Base-by-base conservation (phyloP, 2,113 vertebrate genomes). In the Varanus salvator region DNA sequence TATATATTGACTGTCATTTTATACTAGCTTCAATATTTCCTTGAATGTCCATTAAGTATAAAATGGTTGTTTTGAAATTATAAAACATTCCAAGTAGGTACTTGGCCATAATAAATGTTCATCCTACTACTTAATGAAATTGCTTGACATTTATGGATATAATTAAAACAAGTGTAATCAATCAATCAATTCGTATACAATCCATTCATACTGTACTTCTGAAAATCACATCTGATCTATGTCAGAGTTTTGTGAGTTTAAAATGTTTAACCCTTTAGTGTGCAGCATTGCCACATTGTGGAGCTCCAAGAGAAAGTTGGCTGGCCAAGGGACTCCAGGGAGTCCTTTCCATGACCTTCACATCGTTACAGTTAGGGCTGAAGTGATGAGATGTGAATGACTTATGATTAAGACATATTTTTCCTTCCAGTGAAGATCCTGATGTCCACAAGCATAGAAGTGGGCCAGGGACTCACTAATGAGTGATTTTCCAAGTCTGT, bases 81-180 rank as follows among this genome's bases (percentile, higher is more conserved):
- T 4, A 25, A 87, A 29, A 34, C 87, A 50, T 12, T 87, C 69
- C 38, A 44, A 82, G 54, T 0, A 87, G 50, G 27, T 57, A 69
- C 64, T 57, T 80, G 72, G 66, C n/a, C 90, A 86, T 38, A 87
- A 74, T 11, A 93, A 90, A 85, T 71, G 50, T 52, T 81, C 57
- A 31, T 84, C 80, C 5, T 68, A 80, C 71, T 60, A 52, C 14
- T 38, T 87, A 69, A 87, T 72, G n/a, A 90, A 91, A 90, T 27
- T 85, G 11, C 38, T 92, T 94, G 52, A 84, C 85, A 87, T 87
- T 86, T 90, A 90, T 80, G 88, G 15, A 6, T 64, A 27, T 81
- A 90, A 94, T 91, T 93, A 94, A 90, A 93, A 86, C 23, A 89
- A 94, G 50, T 86, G 80, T 17, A 88, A 91, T 94, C 75, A 89